phyloP scores from a whole-genome alignment of 2,113 vertebrate species.

The Passer montanus region DNA sequence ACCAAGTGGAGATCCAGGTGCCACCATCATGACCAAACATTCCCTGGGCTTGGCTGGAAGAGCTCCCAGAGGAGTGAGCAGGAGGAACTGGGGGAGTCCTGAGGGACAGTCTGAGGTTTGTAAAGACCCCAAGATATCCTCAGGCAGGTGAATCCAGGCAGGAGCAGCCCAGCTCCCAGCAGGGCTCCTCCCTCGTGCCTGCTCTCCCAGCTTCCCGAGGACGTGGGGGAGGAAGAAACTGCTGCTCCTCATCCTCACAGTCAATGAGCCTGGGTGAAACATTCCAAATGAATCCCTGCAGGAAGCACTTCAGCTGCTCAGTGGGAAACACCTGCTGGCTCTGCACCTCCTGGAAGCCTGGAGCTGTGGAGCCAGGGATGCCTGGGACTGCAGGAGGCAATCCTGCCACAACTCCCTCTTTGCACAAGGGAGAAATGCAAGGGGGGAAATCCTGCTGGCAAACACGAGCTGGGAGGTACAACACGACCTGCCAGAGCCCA shows the following conservation, averaged over 20 bases:
- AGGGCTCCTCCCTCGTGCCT: background rate
- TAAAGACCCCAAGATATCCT: background rate
- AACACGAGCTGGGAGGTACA: background rate
- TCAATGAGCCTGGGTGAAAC: background rate
- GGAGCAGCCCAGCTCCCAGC: background rate
- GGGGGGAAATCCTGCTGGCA: background rate
- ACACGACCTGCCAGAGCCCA: fast-evolving
- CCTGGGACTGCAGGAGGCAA: background rate
- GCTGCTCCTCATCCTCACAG: background rate
- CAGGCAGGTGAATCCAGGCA: background rate
- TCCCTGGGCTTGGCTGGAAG: fast-evolving
- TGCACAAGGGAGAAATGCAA: background rate
- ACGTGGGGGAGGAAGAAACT: background rate
- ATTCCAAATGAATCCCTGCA: background rate
- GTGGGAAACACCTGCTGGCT: constrained; percentile 35
- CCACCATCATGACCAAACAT: fast-evolving
- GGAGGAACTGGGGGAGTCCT: background rate
- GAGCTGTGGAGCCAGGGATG: fast-evolving
- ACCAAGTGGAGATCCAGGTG: background rate
- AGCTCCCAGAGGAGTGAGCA: fast-evolving
- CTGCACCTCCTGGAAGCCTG: background rate
- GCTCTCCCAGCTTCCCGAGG: background rate
- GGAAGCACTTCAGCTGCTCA: constrained; percentile 12
- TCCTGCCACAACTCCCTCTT: fast-evolving
- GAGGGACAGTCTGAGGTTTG: fast-evolving